Conservation (phyloP, 2,113 vertebrate genomes). For the Sminthopsis crassicaudata region DNA sequence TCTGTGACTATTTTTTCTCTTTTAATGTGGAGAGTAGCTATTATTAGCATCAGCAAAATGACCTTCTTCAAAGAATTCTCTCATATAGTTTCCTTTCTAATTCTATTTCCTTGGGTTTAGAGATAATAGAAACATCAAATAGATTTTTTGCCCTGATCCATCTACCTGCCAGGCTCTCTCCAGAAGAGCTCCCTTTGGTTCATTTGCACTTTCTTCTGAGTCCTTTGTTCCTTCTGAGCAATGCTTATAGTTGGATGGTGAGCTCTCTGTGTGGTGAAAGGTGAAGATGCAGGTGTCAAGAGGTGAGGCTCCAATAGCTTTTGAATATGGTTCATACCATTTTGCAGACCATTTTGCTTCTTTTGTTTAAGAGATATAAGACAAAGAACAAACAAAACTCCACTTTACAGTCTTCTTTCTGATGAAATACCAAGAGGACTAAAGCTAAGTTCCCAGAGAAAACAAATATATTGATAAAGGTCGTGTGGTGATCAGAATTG, state of each 20-base stretch:
- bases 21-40: background rate
- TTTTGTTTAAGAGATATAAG: slow-evolving; percentile 10
- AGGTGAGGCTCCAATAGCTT: background rate
- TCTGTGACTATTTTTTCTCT: background rate
- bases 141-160: background rate
- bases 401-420: background rate
- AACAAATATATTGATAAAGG: slow-evolving; percentile 19
- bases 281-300: background rate
- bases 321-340: background rate
- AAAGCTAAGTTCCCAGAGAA: background rate
- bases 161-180: slow-evolving; percentile 39
- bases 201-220: background rate
- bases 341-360: slow-evolving; percentile 17
- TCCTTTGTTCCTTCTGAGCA: slow-evolving; percentile 14
- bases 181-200: slow-evolving; percentile 44
- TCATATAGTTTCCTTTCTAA: background rate
- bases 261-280: slow-evolving; percentile 20
- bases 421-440: background rate
- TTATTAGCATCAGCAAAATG: background rate
- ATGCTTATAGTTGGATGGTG: slow-evolving; percentile 8
- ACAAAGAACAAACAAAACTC: background rate
- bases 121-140: background rate
- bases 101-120: background rate
- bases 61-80: background rate
- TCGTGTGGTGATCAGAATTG: background rate